These are phyloP conservation scores for Pterocles gutturalis DNA, from an alignment of 2,113 vertebrate genomes.

Conservation along the genomic window DNA sequence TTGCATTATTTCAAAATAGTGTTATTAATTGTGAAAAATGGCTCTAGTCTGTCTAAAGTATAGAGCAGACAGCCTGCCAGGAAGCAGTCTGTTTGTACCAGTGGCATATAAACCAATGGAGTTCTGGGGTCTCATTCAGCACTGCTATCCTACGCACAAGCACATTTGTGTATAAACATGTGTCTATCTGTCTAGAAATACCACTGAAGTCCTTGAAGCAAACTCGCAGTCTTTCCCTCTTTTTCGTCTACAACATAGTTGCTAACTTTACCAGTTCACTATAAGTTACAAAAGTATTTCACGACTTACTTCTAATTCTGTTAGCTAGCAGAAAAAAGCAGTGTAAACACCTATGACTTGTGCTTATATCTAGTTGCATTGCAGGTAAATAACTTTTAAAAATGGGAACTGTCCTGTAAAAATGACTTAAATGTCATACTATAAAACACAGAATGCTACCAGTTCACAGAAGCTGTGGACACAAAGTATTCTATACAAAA, in stretches of 20 bases:
- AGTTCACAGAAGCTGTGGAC: neutral
- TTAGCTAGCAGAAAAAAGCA: neutral
- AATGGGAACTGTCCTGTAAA: neutral
- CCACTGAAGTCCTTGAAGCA: neutral
- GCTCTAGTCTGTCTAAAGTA: neutral
- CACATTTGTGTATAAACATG: neutral
- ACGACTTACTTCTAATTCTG: neutral
- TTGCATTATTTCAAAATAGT: neutral
- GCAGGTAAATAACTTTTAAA: neutral
- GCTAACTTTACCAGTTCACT: neutral
- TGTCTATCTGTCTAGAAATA: neutral
- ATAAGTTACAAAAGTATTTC: neutral
- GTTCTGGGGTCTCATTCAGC: neutral
- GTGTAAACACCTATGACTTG: neutral
- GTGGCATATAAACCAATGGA: too few relatives aligned
- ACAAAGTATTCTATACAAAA: neutral
- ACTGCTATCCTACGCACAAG: neutral
- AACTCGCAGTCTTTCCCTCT: rapidly evolving
- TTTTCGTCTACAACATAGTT: neutral
- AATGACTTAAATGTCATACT: neutral
- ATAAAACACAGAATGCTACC: neutral
- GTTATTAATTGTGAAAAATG: neutral
- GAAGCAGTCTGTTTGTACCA: neutral
- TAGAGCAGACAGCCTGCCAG: neutral
- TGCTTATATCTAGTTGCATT: neutral